These are phyloP conservation scores for Odontamblyopus lacepedii DNA, from an alignment of 2,797 vertebrate species.

Conservation along the genomic window DNA sequence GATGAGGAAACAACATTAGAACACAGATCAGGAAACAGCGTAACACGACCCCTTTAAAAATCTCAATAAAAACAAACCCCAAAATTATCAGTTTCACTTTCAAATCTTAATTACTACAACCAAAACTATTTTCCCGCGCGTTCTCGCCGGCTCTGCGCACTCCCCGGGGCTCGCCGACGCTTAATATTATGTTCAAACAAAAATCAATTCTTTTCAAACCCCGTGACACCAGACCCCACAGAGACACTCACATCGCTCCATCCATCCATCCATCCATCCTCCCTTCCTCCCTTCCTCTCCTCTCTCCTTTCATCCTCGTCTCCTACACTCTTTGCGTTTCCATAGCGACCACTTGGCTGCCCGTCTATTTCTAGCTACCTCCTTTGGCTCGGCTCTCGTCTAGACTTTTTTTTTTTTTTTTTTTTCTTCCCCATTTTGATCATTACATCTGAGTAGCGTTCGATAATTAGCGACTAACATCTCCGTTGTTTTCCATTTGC, in stretches of 20 bases:
- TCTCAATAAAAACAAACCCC: not conserved
- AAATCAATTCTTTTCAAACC: slow-evolving; percentile 52
- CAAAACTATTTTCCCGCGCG: slow-evolving; percentile 18
- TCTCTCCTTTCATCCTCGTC: slow-evolving; percentile 60
- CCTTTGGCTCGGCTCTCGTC: slow-evolving; percentile 63
- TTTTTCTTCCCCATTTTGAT: slow-evolving; percentile 6
- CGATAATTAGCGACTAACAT: slow-evolving; percentile 37
- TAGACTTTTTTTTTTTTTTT: slow-evolving; percentile 47
- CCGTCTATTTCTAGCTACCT: slow-evolving; percentile 72
- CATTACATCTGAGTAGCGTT: slow-evolving; percentile 45
- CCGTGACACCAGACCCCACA: slow-evolving; percentile 37
- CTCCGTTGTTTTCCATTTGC: not conserved
- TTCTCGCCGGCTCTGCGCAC: slow-evolving; percentile 9
- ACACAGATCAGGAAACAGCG: no score
- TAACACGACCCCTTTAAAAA: no score
- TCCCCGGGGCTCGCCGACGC: slow-evolving; percentile 17
- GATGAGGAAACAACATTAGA: no score
- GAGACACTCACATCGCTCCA: slow-evolving; percentile 32
- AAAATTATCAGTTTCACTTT: not conserved
- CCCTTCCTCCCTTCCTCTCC: slow-evolving; percentile 18
- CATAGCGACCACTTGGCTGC: slow-evolving; percentile 73
- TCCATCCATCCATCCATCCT: no score
- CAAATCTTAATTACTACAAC: not conserved
- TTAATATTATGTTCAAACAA: slow-evolving; percentile 41
- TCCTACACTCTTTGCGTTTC: slow-evolving; percentile 73